Base-by-base conservation (phyloP, 2,888 invertebrate genomes). In the Alloscopus bannaensis region DNA sequence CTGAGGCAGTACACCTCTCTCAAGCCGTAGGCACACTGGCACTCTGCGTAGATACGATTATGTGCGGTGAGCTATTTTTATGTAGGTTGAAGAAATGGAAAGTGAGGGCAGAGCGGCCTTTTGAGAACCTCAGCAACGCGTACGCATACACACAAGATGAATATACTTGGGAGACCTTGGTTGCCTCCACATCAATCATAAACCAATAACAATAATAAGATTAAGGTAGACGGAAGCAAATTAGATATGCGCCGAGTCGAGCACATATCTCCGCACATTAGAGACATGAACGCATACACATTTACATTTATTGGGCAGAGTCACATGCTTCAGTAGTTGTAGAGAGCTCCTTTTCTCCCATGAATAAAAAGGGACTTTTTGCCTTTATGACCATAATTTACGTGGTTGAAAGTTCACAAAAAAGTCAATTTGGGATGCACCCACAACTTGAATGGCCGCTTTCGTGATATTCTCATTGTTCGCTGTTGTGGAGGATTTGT, bases 11-110 rank as follows among this genome's bases (percentile, higher is more conserved):
- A 22, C 52, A 52, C 18, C 52, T 24, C 29, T 47, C 13, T 13
- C 45, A 59, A 13, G 50, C 29, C 42, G 24, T 66, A 24, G n/a
- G n/a, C n/a, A n/a, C n/a, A n/a, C n/a, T n/a, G n/a, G n/a, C n/a
- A n/a, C n/a, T n/a, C n/a, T n/a, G n/a, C n/a, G n/a, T n/a, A n/a
- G n/a, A n/a, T n/a, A n/a, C n/a, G n/a, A n/a, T n/a, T n/a, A n/a
- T n/a, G n/a, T n/a, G n/a, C n/a, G n/a, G n/a, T n/a, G n/a, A n/a
- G n/a, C n/a, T n/a, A n/a, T n/a, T 8, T 36, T 45, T 4, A 62
- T 66, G 75, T 75, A 75, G 75, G 75, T 36, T 75, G 75, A 66
- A 75, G 66, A 75, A 75, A 75, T 75, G 75, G 75, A 75, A 75
- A 75, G 75, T 75, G 57, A 66, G 66, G 66, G 59, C 47, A 26